Conservation (phyloP, 2,888 invertebrate species). For the Caenorhabditis sp. region DNA sequence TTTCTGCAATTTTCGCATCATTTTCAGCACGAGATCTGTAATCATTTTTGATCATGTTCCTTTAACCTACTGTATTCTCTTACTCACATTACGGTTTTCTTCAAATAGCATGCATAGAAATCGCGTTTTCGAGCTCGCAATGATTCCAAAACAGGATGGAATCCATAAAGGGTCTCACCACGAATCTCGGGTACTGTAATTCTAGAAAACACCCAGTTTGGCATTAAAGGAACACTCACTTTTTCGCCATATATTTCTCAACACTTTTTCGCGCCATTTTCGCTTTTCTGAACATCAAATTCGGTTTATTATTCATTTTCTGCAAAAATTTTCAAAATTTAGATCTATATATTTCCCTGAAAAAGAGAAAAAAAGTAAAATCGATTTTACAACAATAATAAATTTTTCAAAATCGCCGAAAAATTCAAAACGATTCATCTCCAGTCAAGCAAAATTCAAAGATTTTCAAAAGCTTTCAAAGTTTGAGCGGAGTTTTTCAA, state of each 20-base stretch:
- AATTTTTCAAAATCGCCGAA: not conserved
- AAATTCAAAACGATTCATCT: too few relatives aligned
- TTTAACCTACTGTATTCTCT: not conserved
- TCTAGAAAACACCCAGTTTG: too few relatives aligned
- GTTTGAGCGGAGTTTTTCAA: conserved; percentile 3
- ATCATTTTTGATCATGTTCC: not conserved
- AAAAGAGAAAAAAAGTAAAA: too few relatives aligned
- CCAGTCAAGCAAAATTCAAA: not conserved
- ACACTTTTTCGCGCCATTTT: conserved; percentile 43
- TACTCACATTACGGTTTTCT: conserved; percentile 31
- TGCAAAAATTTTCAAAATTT: conserved; percentile 9
- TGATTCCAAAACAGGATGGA: conserved; percentile 44
- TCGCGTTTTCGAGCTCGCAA: conserved; percentile 32
- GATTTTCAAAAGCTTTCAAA: not conserved
- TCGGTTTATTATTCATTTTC: conserved; percentile 14
- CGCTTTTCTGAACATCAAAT: conserved; percentile 45
- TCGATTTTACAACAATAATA: not conserved
- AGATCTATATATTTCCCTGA: too few relatives aligned
- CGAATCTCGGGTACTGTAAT: conserved; percentile 27
- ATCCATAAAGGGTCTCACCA: conserved; percentile 50
- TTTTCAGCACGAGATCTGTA: conserved; percentile 10
- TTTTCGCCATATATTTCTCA: conserved; percentile 34
- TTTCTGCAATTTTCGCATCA: conserved; percentile 27
- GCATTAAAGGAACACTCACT: conserved; percentile 20
- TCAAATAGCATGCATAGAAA: conserved; percentile 34